Evolutionary conservation across 2,113 vertebrate species (phyloP).

Genomic region (Oncorhynchus tshawytscha): DNA sequence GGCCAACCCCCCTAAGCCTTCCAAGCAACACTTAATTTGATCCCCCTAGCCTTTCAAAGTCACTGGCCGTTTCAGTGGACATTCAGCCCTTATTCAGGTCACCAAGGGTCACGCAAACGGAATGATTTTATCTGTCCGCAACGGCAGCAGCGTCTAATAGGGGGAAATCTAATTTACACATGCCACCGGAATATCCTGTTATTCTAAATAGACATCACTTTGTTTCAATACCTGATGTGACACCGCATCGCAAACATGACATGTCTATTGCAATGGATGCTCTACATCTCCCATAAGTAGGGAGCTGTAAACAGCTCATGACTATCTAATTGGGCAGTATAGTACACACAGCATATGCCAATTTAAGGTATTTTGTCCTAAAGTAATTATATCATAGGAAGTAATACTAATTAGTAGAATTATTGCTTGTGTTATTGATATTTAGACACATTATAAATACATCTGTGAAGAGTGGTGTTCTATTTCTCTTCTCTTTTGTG

Average conservation of each 20-base stretch:
- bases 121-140: constrained; percentile 8
- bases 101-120: constrained; percentile 30
- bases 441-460: constrained; percentile 70
- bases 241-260: constrained; percentile 10
- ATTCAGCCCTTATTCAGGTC: constrained; percentile 43
- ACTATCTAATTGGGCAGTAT: constrained; percentile 38
- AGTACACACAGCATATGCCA: constrained; percentile 14
- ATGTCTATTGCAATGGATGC: background rate
- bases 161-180: constrained; percentile 26
- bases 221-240: constrained; percentile 19
- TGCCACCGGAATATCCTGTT: constrained; percentile 10
- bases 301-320: constrained; percentile 8
- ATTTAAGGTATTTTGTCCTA: constrained; percentile 45
- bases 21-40: constrained; percentile 65
- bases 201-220: constrained; percentile 13
- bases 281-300: background rate
- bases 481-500: constrained; percentile 58
- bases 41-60: constrained; percentile 59
- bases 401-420: constrained; percentile 68
- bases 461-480: constrained; percentile 53
- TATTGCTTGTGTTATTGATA: constrained; percentile 58
- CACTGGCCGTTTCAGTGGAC: constrained; percentile 54
- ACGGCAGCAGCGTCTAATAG: constrained; percentile 1
- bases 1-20: constrained; percentile 35
- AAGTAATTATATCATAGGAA: constrained; percentile 60